Base-by-base conservation (phyloP, 2,113 vertebrate species). In the Petroica traversi region DNA sequence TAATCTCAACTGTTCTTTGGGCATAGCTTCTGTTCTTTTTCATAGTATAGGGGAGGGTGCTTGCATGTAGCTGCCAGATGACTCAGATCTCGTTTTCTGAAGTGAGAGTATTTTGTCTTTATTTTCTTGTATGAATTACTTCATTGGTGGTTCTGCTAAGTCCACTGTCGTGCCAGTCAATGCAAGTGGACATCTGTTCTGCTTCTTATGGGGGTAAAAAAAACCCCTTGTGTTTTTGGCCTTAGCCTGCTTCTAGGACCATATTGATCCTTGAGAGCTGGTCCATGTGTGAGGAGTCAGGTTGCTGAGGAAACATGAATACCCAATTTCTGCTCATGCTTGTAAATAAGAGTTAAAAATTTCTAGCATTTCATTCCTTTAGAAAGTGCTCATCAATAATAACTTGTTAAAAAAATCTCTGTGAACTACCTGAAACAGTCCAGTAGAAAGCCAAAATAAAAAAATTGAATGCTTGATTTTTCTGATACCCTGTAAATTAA, bases 211-310 rank as follows among this genome's bases (percentile, higher is more conserved):
- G 29, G 17, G 20, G 8, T 80, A 25, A 80, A 86, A 66, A 71
- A 55, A 16, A 7, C 0, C 9, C 8, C 24, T 33, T 9, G 1
- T 73, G 16, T 4, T 38, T 78, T 71, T 54, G 26, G 49, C 72
- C 17, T 49, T 76, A 64, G 31, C 14, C 43, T 61, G 33, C 33
- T 69, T 73, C 57, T 61, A 55, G 29, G 26, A 45, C 33, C 20
- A 2, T 34, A 4, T 36, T 12, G 2, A 0, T 74, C 11, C 29
- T 67, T 46, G 38, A 74, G 46, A n/a, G 6, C 11, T 61, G 22
- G 25, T 62, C 15, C 4, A 0, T 8, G 4, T 38, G 14, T 69
- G 55, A 69, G 31, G 38, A 45, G 24, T 75, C 24, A 43, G 29
- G 22, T 46, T 74, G 25, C 48, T 69, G 66, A 75, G 40, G 34